Conservation (phyloP, 2,113 vertebrate genomes). For the Grantiella picta region DNA sequence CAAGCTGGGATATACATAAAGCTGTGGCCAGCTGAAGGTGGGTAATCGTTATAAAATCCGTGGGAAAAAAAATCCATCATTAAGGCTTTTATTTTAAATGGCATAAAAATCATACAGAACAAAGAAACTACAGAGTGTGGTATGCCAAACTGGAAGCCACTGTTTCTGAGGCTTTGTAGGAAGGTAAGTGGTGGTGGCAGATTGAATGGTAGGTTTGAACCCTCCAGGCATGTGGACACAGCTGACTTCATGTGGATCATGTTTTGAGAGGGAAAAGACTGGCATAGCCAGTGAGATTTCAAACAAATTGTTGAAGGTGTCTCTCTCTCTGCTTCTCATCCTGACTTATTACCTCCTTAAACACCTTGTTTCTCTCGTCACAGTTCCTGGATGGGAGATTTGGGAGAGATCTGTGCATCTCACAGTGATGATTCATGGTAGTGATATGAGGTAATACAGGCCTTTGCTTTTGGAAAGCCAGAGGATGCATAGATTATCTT, state of each 20-base stretch:
- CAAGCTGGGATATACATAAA: background rate
- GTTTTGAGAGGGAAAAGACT: background rate
- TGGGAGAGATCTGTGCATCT: background rate
- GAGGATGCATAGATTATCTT: background rate
- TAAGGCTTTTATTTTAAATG: background rate
- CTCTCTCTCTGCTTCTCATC: background rate
- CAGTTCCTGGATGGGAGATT: background rate
- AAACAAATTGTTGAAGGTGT: background rate
- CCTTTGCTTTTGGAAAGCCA: background rate
- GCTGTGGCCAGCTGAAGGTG: background rate
- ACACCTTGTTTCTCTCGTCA: background rate
- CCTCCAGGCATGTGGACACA: background rate
- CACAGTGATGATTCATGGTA: background rate
- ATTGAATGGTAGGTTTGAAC: background rate
- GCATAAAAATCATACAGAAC: background rate
- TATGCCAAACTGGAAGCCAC: rapidly evolving
- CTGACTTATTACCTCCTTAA: background rate
- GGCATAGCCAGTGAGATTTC: background rate
- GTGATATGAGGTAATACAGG: rapidly evolving
- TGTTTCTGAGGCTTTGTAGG: background rate
- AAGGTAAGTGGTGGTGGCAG: background rate
- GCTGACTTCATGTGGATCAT: background rate
- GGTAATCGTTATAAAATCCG: background rate
- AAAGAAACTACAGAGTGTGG: background rate
- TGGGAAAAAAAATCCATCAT: background rate